Conservation (phyloP, 2,113 vertebrate genomes). For the Serinus canaria region DNA sequence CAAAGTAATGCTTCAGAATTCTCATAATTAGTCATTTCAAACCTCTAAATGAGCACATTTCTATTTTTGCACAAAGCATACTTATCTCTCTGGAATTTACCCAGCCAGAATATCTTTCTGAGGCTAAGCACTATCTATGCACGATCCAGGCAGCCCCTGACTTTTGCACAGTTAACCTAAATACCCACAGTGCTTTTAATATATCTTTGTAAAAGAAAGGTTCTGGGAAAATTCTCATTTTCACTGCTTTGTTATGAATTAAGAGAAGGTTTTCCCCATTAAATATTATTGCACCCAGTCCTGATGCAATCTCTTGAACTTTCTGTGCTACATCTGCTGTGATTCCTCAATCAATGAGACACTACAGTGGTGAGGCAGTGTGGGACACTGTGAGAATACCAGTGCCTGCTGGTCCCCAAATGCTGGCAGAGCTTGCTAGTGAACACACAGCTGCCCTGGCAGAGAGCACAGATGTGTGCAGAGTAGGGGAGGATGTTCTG, state of each 20-base stretch:
- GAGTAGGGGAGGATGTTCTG: background rate
- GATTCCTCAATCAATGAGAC: background rate
- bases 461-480: rapidly evolving
- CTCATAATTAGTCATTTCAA: background rate
- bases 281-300: background rate
- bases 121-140: background rate
- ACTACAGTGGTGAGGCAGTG: background rate
- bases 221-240: background rate
- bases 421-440: background rate
- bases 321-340: background rate
- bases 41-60: background rate
- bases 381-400: background rate
- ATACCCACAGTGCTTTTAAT: background rate
- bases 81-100: background rate
- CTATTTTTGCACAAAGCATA: background rate
- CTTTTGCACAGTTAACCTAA: background rate
- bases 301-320: background rate
- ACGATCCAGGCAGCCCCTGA: background rate
- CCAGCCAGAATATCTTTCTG: background rate
- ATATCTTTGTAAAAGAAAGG: background rate
- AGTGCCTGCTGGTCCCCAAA: background rate
- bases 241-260: background rate
- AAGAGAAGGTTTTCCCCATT: background rate
- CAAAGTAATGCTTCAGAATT: background rate
- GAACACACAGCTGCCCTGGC: background rate